Evolutionary conservation across 2,888 invertebrate species (phyloP).

Genomic region (Idaea biselata): DNA sequence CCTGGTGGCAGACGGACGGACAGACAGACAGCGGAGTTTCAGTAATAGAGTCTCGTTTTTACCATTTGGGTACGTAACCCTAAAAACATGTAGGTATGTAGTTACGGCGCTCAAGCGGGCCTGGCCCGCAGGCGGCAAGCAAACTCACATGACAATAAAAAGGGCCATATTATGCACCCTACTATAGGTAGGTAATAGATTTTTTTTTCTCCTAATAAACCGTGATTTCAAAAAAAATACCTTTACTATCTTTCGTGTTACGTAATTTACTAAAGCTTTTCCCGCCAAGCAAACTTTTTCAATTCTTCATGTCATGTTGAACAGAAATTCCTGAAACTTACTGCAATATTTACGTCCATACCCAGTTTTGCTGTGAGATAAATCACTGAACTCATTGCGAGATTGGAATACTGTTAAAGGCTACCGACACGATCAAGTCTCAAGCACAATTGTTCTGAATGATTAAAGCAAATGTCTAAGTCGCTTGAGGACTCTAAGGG

Average conservation of each 20-base stretch:
- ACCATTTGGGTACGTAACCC: no score
- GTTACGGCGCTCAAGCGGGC: no score
- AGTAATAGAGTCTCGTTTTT: no score
- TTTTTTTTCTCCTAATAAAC: neutral
- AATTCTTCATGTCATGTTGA: neutral
- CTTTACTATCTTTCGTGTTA: neutral
- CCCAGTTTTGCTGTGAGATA: conserved; percentile 16
- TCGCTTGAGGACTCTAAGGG: no score
- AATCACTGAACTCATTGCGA: conserved; percentile 15
- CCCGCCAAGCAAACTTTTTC: conserved; percentile 2
- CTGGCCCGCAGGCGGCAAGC: no score
- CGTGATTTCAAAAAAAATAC: neutral
- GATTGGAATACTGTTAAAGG: conserved; percentile 6
- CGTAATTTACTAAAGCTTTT: neutral
- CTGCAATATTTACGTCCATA: conserved; percentile 13
- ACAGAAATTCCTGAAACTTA: conserved; percentile 2
- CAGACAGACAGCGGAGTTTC: no score
- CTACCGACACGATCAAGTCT: neutral
- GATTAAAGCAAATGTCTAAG: neutral
- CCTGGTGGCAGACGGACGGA: no score
- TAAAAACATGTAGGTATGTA: no score
- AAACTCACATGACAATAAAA: no score
- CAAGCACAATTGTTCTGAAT: neutral
- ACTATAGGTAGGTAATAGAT: no score
- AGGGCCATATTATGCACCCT: no score